Evolutionary conservation across 2,797 vertebrate genomes (phyloP).

Genomic region (Manis javanica): DNA sequence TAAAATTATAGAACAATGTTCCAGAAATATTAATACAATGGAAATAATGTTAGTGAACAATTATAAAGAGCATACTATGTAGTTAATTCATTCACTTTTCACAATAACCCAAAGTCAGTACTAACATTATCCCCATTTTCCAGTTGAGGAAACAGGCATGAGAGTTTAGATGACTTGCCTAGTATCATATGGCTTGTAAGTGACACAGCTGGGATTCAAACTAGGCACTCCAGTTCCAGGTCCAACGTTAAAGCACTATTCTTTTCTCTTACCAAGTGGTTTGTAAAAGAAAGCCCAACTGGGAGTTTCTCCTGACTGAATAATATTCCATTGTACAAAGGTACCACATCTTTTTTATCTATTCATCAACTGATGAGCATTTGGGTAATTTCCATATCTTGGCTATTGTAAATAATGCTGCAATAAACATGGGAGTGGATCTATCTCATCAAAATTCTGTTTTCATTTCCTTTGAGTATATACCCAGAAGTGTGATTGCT

Average conservation of each 20-base stretch:
- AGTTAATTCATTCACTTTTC: constrained; percentile 1
- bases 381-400: background rate
- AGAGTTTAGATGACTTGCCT: background rate
- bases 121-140: background rate
- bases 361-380: background rate
- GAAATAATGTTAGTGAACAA: constrained; percentile 18
- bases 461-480: background rate
- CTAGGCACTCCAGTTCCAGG: background rate
- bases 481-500: background rate
- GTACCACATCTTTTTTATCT: background rate
- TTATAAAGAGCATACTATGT: background rate
- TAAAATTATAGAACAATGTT: background rate
- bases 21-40: background rate
- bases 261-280: background rate
- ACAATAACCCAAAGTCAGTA: background rate
- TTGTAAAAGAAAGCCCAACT: background rate
- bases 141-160: background rate
- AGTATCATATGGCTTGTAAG: background rate
- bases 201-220: background rate
- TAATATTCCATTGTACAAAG: background rate
- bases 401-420: background rate
- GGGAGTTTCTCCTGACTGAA: background rate
- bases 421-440: background rate
- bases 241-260: background rate
- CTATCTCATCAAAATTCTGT: background rate